These are phyloP conservation scores for Drosophila austrosaltans DNA, from an alignment of 2,888 invertebrate species.

Conservation along the genomic window DNA sequence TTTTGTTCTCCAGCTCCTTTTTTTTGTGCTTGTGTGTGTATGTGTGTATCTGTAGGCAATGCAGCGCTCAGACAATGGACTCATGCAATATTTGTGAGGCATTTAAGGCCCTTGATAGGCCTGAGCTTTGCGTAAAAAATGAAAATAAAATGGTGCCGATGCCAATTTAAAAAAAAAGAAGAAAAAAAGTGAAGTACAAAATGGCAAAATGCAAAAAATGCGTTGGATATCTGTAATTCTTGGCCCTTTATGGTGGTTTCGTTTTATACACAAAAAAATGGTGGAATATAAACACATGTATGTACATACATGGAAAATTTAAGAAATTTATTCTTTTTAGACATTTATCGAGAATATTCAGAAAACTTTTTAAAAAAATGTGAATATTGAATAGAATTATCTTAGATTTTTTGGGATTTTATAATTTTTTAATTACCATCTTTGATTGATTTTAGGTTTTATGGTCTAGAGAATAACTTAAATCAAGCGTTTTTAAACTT, in stretches of 20 bases:
- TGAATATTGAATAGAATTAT: no score
- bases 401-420: no score
- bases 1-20: not conserved
- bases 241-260: not conserved
- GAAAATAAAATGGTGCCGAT: slow-evolving; percentile 14
- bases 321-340: no score
- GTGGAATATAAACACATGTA: not conserved
- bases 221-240: not conserved
- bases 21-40: slow-evolving; percentile 13
- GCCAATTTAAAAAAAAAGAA: not conserved
- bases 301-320: not conserved
- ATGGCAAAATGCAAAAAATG: not conserved
- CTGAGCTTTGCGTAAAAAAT: slow-evolving; percentile 15
- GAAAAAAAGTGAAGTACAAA: not conserved
- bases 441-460: no score
- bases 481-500: no score
- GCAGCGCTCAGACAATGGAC: slow-evolving; percentile 43
- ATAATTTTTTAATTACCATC: no score
- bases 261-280: not conserved
- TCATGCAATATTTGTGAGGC: slow-evolving; percentile 53
- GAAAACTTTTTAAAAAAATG: no score
- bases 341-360: no score
- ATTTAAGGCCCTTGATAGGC: slow-evolving; percentile 41
- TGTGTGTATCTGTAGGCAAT: slow-evolving; percentile 20
- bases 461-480: no score